phyloP scores from a whole-genome alignment of 2,797 vertebrate genomes.

The Coilia nasus region DNA sequence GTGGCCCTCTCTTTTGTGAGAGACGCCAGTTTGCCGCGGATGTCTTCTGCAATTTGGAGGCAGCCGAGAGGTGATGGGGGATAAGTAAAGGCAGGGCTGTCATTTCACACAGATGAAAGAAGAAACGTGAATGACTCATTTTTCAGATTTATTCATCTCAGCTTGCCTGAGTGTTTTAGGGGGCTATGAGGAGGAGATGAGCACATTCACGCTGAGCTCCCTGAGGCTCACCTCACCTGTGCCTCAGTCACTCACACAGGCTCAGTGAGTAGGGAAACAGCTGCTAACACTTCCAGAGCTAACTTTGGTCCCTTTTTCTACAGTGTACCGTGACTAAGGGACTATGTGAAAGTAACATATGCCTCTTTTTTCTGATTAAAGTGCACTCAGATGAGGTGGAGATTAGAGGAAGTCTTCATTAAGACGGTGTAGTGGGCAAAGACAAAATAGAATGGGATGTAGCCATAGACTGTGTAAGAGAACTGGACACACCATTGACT shows the following conservation, averaged over 20 bases:
- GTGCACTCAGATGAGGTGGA: neutral
- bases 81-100: neutral
- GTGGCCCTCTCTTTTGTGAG: neutral
- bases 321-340: neutral
- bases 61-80: neutral
- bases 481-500: too few relatives aligned
- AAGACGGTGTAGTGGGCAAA: neutral
- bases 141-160: neutral
- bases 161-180: neutral
- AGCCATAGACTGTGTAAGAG: too few relatives aligned
- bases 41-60: slow-evolving; percentile 2
- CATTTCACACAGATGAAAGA: neutral
- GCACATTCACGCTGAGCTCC: neutral
- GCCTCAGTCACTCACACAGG: neutral
- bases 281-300: neutral
- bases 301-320: neutral
- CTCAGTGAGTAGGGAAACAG: neutral
- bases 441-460: too few relatives aligned
- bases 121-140: slow-evolving; percentile 23
- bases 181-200: neutral
- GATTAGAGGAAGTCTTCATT: neutral
- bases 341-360: neutral
- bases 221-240: neutral
- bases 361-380: neutral
- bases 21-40: neutral